Base-by-base conservation (phyloP, 2,888 invertebrate genomes). In the Dryadula phaetusa region DNA sequence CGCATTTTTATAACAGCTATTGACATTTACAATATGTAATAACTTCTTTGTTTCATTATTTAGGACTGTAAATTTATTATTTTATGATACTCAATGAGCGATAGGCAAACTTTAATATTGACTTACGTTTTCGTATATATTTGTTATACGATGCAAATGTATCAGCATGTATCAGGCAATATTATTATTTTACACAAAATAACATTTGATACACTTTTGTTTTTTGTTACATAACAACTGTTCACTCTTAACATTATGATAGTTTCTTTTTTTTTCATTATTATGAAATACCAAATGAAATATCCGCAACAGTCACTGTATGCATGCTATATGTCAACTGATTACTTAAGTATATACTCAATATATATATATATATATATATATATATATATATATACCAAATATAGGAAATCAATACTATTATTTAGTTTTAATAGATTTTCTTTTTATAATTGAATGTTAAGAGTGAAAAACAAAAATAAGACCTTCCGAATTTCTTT, bases 181-280 rank as follows among this genome's bases (percentile, higher is more conserved):
- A 32, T 52, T 52, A 16, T 52, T 52, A 16, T 16, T 52, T 52
- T 32, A 32, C 8, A 52, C 10, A 10, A 16, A 16, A 10, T n/a
- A n/a, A 12, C 25, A 28, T 28, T 8, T n/a, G 25, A 49, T 25
- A 49, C n/a, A 8, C 7, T 49, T 16, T 16, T 10, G n/a, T 25
- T 49, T 8, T 16, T 25, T n/a, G n/a, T 2, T 49, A 49, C 2
- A n/a, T 16, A 32, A 10, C 28, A 28, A 49, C 4, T 49, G n/a
- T 49, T n/a, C 4, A 25, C 49, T 49, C n/a, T 49, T 49, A 49
- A 49, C 25, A 28, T 28, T 49, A 28, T 28, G 3, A 28, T 28
- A 28, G 3, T 28, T 6, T 28, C 6, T 7, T 7, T 34, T 4
- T 34, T 7, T 34, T 34, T 25, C 49, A n/a, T 49, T 49, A 49